Evolutionary conservation across 2,113 vertebrate genomes (phyloP).

Genomic region (Anhinga anhinga): DNA sequence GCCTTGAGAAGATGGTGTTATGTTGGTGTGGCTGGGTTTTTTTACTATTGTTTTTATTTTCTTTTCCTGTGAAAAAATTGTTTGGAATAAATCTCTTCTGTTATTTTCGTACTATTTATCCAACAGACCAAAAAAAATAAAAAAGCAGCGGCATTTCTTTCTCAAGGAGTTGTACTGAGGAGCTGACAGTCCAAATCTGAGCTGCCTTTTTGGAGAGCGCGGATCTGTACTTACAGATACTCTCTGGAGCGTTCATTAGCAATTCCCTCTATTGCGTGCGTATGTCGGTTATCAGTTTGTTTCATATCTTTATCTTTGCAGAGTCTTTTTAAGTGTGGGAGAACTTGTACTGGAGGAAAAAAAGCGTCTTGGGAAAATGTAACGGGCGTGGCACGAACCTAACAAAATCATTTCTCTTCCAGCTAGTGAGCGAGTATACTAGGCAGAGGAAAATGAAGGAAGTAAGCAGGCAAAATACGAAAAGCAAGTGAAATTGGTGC

Average conservation of each 20-base stretch:
- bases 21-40: not conserved
- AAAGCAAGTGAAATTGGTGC: rapidly evolving
- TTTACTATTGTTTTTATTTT: not conserved
- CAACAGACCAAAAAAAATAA: not conserved
- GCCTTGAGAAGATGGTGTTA: not conserved
- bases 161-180: not conserved
- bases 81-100: not conserved
- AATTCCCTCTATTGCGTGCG: not conserved
- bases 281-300: not conserved
- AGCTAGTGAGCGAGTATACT: not conserved
- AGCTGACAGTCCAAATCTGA: not conserved
- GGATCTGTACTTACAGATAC: not conserved
- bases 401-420: not conserved
- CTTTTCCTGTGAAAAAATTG: not conserved
- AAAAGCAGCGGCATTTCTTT: not conserved
- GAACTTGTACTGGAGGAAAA: not conserved
- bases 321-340: not conserved
- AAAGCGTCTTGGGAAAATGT: not conserved
- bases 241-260: not conserved
- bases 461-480: not conserved
- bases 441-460: not conserved
- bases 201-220: not conserved
- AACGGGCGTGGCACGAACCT: not conserved
- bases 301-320: not conserved
- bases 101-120: not conserved